phyloP scores from a whole-genome alignment of 1,140 invertebrate genomes.

The Meloidogyne floridensis region DNA sequence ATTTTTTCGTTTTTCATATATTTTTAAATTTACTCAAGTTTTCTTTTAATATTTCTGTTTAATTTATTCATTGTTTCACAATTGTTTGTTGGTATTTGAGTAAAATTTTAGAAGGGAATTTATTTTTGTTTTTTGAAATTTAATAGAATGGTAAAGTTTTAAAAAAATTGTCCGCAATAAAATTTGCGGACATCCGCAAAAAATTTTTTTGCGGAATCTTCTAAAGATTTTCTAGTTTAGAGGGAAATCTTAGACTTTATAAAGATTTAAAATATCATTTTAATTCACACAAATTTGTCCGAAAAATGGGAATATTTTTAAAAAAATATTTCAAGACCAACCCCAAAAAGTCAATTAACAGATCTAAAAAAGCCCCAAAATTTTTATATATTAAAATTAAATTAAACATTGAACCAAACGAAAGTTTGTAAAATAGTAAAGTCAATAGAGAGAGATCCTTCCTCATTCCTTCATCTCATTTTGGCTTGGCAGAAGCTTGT shows the following conservation, averaged over 20 bases:
- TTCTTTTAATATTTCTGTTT: constrained; percentile 4
- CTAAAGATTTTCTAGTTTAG: too few species aligned
- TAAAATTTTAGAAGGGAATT: too few species aligned
- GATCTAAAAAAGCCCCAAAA: not conserved
- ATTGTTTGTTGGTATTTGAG: not conserved
- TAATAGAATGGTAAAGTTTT: too few species aligned
- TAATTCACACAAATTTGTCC: too few species aligned
- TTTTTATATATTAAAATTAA: not conserved
- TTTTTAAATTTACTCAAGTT: not conserved
- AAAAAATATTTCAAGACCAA: too few species aligned
- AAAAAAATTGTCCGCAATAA: too few species aligned
- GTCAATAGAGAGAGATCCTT: not conserved
- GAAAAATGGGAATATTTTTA: too few species aligned
- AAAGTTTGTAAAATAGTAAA: not conserved
- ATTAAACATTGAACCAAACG: constrained; percentile 7
- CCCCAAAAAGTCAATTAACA: not conserved
- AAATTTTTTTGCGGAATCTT: too few species aligned
- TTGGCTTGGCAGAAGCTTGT: constrained; percentile 73
- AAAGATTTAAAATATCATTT: too few species aligned
- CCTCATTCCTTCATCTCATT: not conserved
- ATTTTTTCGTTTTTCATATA: constrained; percentile 4
- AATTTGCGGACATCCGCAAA: too few species aligned
- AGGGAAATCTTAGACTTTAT: too few species aligned
- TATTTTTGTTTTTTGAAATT: too few species aligned
- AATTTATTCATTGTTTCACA: not conserved